Evolutionary conservation across 2,888 invertebrate genomes (phyloP), one percentile per base, ranked within the genome.

Genomic region (Rhagonycha fulva): DNA sequence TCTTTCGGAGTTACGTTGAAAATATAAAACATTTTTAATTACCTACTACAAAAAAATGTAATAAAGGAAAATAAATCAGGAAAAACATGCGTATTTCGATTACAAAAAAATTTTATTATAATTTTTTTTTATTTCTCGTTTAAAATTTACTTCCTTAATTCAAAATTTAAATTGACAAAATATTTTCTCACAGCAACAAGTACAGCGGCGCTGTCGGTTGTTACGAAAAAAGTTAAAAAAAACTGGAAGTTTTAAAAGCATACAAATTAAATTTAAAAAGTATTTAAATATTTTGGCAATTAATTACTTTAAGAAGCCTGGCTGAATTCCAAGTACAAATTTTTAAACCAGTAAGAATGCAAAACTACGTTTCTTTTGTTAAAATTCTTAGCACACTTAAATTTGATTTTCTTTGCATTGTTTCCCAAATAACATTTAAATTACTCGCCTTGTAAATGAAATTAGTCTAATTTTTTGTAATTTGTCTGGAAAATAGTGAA

Each of bases 281-380:
- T 72, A 72, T 75, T 72, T 72, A 75, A 75, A 75, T 69, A 24
- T 72, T 72, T 69, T 62, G 28, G 63, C 63, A 69, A 75, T 75
- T 75, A 75, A 75, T 75, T 71, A 69, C 71, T 68, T 70, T 30
- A 66, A 72, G 72, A 26, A 23, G 24, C 9, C 68, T 72, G 70
- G 76, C 66, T 60, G 76, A 68, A 63, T 72, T 71, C 72, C 76
- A 72, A 73, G 28, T 70, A 67, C 69, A 70, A 72, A 76, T 72
- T 72, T 76, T 70, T 76, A 72, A 70, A 67, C 76, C 26, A 68
- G 62, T 30, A 62, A 70, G 74, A 74, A 74, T 74, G 70, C 74
- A 74, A 74, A 75, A 75, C 71, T 26, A 23, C 10, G 68, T 68
- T 67, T 14, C 24, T 74, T 74, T 66, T 19, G 47, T 74, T 66